phyloP scores from a whole-genome alignment of 2,797 vertebrate species.

The Margarornis squamiger region DNA sequence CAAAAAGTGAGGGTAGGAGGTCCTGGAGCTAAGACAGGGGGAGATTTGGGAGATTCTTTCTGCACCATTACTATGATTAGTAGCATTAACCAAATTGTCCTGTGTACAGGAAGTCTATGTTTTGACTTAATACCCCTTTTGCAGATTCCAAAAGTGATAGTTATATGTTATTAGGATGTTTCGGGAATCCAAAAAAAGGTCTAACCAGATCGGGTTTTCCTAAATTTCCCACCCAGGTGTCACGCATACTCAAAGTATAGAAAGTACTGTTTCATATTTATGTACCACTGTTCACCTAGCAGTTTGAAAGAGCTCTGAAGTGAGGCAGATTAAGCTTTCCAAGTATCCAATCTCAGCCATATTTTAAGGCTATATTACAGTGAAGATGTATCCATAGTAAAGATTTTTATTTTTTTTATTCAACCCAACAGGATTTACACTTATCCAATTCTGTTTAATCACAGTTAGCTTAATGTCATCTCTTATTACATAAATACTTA shows the following conservation, averaged over 20 bases:
- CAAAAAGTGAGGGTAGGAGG: neutral
- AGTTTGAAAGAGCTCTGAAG: neutral
- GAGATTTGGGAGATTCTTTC: neutral
- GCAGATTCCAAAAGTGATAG: neutral
- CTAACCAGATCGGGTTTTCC: neutral
- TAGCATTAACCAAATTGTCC: neutral
- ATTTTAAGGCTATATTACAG: neutral
- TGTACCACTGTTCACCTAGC: neutral
- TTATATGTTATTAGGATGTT: neutral
- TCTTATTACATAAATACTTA: constrained; percentile 66
- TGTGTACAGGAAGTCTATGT: neutral
- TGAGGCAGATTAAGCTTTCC: neutral
- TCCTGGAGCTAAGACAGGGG: neutral
- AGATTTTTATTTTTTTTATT: neutral
- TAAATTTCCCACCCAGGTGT: neutral
- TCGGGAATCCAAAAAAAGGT: neutral
- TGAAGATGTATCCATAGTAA: neutral
- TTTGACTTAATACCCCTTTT: neutral
- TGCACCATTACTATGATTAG: neutral
- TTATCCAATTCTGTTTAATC: neutral
- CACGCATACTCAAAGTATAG: neutral
- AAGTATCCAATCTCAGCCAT: neutral
- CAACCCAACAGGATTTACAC: neutral
- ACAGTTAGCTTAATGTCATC: neutral
- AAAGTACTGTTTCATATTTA: neutral